phyloP scores from a whole-genome alignment of 2,888 invertebrate species.

The Yponomeuta sedellus region DNA sequence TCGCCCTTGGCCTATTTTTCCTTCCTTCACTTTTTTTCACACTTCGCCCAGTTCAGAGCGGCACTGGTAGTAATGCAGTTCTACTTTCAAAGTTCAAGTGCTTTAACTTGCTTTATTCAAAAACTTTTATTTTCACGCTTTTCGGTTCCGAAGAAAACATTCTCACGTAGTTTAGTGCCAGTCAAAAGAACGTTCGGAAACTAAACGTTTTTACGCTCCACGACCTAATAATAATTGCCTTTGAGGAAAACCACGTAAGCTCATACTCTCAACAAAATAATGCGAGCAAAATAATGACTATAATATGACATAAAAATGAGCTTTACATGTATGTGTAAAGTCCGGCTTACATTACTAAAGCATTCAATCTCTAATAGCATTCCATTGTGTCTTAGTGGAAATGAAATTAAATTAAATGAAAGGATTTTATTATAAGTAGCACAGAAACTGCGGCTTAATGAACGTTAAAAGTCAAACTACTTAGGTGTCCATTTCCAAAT shows the following conservation, averaged over 20 bases:
- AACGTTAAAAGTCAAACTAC: too few relatives aligned
- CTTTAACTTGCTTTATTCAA: not conserved
- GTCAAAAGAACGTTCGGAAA: not conserved
- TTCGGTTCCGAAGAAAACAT: not conserved
- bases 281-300: not conserved
- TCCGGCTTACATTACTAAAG: too few relatives aligned
- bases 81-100: not conserved
- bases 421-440: too few relatives aligned
- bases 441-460: too few relatives aligned
- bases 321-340: too few relatives aligned
- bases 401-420: too few relatives aligned
- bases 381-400: too few relatives aligned
- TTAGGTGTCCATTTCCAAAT: too few relatives aligned
- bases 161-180: not conserved
- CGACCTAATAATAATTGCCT: not conserved
- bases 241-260: too few relatives aligned
- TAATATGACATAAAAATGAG: too few relatives aligned
- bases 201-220: not conserved
- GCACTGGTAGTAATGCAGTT: conserved; percentile 1
- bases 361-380: too few relatives aligned
- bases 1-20: not conserved
- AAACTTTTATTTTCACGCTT: not conserved
- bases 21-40: not conserved
- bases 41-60: not conserved
- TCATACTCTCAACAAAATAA: too few relatives aligned